Evolutionary conservation across 2,888 invertebrate genomes (phyloP), one percentile per base, ranked within the genome.

Genomic region (Aleiodes alternator): DNA sequence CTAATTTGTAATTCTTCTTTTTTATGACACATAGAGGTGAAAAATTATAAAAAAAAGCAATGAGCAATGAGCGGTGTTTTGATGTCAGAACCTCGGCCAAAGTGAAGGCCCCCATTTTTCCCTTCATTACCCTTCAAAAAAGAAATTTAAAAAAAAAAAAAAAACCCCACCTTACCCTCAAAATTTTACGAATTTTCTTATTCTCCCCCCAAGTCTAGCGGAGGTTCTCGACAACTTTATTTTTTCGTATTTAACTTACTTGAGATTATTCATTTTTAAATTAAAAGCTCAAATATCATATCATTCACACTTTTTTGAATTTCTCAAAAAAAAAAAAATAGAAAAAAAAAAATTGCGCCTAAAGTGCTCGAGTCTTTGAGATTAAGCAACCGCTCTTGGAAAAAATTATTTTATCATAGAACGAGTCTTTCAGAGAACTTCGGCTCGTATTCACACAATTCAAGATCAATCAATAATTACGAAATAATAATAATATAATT

Each of bases 61-160:
- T 70, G 76, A 70, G 66, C 75, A 76, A 73, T 59, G 56, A 57
- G 68, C 61, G 75, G 56, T 73, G 71, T 74, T 73, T 77, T 69
- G 78, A 80, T 84, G 85, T 83, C 86, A 84, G 87, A 88, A 88
- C 88, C 89, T 85, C 88, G 86, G 89, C 88, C 87, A 88, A 88
- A 89, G 88, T 87, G 81, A 85, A 84, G 86, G 82, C 70, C 69
- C 31, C 16, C 23, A 61, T 68, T 73, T 75, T 74, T 57, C 69
- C 14, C 76, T 34, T 69, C 68, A 72, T 53, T 64, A 3, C 16
- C 23, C 23, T 64, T 23, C 14, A 23, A 43, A 16, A 23, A 14
- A 55, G 14, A 8, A 16, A 23, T 23, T 23, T 23, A 1, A 23
- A 23, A 23, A 23, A 23, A 23, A 23, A 23, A 23, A 23, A 23